Percentiles rank a stretch among this genome's conserved stretches.
These are phyloP conservation scores for Psococerastis gibbosa DNA, from an alignment of 2,888 invertebrate species.

Conservation along the genomic window DNA sequence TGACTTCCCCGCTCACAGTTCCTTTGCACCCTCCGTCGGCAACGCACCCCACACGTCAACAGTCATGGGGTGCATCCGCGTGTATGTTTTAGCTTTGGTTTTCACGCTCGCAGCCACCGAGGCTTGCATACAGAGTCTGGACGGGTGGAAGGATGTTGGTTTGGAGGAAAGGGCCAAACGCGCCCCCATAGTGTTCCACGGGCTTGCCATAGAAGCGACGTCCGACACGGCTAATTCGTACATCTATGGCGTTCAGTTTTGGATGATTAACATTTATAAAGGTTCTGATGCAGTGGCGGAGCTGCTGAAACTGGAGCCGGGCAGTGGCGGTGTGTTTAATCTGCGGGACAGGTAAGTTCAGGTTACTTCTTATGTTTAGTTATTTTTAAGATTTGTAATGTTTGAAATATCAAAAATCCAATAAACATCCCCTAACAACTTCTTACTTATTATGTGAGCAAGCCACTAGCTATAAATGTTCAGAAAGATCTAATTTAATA, in stretches of 20 bases:
- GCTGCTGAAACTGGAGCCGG: slow-evolving; percentile 27
- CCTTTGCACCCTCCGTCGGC: no score
- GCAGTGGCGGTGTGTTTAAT: slow-evolving; percentile 34
- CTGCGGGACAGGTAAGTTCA: slow-evolving; percentile 37
- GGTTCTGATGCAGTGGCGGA: slow-evolving; percentile 33
- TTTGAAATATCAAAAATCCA: no score
- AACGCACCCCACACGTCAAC: no score
- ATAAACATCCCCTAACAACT: slow-evolving; percentile 3
- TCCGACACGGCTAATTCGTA: slow-evolving; percentile 15
- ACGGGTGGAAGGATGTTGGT: slow-evolving; percentile 15
- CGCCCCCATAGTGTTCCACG: slow-evolving; percentile 35
- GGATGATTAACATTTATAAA: slow-evolving; percentile 36
- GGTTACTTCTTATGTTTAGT: not conserved
- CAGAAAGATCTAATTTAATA: no score
- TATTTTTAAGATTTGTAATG: no score
- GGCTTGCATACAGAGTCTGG: slow-evolving; percentile 14
- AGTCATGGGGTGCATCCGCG: no score
- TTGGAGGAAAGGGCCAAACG: slow-evolving; percentile 34
- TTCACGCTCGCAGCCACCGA: not conserved
- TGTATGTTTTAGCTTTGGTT: no score
- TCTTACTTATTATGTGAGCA: slow-evolving; percentile 1
- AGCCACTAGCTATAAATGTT: no score
- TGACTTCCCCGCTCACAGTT: no score
- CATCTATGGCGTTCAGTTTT: slow-evolving; percentile 24
- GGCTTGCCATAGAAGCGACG: slow-evolving; percentile 26